Percentiles rank a stretch among this genome's conserved stretches.
Evolutionary conservation across 2,113 vertebrate species (phyloP).

Genomic region (Lagopus muta): DNA sequence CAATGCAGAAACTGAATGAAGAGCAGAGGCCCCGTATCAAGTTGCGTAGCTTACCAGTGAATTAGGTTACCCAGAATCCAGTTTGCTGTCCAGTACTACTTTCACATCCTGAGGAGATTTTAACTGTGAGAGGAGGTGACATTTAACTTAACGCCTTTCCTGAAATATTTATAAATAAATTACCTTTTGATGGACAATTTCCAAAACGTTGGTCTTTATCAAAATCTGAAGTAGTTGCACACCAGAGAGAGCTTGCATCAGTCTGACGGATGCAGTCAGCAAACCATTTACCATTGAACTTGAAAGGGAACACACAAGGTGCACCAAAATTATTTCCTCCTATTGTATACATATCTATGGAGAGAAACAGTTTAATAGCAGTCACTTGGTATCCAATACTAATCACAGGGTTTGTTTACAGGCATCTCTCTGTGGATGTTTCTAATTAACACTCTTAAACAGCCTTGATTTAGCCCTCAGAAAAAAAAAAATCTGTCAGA

Average conservation of each 20-base stretch:
- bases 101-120: background rate
- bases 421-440: background rate
- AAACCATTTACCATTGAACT: slow-evolving; percentile 80
- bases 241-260: slow-evolving; percentile 73
- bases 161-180: background rate
- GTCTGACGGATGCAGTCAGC: slow-evolving; percentile 81
- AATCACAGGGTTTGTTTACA: background rate
- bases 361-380: background rate
- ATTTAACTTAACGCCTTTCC: background rate
- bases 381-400: background rate
- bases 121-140: background rate
- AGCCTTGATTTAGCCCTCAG: background rate
- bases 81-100: fast-evolving
- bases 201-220: slow-evolving; percentile 81
- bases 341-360: slow-evolving; percentile 85
- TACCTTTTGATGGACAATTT: slow-evolving; percentile 87
- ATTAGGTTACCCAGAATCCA: background rate
- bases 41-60: background rate
- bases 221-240: slow-evolving; percentile 86
- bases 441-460: background rate
- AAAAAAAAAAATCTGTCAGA: background rate
- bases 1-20: background rate
- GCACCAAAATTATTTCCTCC: slow-evolving; percentile 87
- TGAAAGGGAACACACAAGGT: slow-evolving; percentile 91
- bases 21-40: background rate